phyloP scores from a whole-genome alignment of 1,140 invertebrate genomes.

The Lordiphosa clarofinis region DNA sequence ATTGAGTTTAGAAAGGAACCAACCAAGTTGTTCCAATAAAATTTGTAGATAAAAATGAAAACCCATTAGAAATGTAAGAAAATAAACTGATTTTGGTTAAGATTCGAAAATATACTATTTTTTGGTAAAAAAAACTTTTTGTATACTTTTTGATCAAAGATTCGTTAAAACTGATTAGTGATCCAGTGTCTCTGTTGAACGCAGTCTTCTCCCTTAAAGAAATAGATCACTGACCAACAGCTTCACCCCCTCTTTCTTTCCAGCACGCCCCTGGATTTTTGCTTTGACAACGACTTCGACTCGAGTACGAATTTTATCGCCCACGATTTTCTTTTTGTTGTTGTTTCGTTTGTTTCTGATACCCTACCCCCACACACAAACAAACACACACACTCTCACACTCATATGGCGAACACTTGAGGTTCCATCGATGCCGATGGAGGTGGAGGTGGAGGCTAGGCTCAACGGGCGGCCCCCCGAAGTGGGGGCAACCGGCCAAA shows the following conservation, averaged over 20 bases:
- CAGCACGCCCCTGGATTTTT: conserved; percentile 10
- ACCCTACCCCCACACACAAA: conserved; percentile 38
- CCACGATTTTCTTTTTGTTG: conserved; percentile 58
- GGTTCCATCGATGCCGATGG: conserved; percentile 12
- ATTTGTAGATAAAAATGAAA: too few relatives aligned
- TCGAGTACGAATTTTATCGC: conserved; percentile 68
- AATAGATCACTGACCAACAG: too few relatives aligned
- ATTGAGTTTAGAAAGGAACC: too few relatives aligned
- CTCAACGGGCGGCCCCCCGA: background rate
- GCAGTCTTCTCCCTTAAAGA: too few relatives aligned
- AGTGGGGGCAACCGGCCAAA: background rate
- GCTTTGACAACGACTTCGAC: conserved; percentile 27
- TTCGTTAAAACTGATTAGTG: too few relatives aligned
- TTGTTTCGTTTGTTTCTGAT: conserved; percentile 65
- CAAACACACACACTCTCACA: conserved; percentile 12
- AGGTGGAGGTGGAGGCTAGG: background rate
- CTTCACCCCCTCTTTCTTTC: background rate
- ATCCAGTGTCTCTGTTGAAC: too few relatives aligned
- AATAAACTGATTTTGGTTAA: too few relatives aligned
- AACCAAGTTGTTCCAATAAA: too few relatives aligned
- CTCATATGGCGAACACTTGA: background rate
- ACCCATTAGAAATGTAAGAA: too few relatives aligned
- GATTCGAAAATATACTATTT: too few relatives aligned
- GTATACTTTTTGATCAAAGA: too few relatives aligned
- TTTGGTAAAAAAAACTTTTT: too few relatives aligned